Percentiles rank a stretch among this genome's conserved stretches.
Conservation (phyloP, 2,888 invertebrate species). For the Perizoma flavofasciatum region DNA sequence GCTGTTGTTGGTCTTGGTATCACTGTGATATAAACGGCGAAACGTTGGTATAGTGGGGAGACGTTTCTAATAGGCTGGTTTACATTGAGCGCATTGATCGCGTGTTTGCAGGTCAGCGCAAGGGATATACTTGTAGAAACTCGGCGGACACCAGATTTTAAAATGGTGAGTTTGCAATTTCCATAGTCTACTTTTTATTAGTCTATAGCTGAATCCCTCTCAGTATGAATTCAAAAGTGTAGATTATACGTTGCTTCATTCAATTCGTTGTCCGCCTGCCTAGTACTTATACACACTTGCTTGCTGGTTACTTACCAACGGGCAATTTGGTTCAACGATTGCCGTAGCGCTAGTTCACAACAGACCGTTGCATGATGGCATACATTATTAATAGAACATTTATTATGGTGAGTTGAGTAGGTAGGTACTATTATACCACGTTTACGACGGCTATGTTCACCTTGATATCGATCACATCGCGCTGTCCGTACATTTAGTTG, state of each 20-base stretch:
- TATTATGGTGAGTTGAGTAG: slow-evolving; percentile 48
- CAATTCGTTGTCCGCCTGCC: slow-evolving; percentile 26
- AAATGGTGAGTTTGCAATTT: slow-evolving; percentile 66
- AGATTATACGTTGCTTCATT: slow-evolving; percentile 20
- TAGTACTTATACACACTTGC: slow-evolving; percentile 3
- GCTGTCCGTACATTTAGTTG: slow-evolving; percentile 23
- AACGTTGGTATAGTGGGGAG: slow-evolving; percentile 53
- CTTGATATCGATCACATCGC: slow-evolving; percentile 66
- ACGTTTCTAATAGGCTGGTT: slow-evolving; percentile 62
- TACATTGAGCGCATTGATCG: slow-evolving; percentile 76
- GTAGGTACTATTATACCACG: slow-evolving; percentile 49
- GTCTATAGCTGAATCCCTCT: slow-evolving; percentile 36
- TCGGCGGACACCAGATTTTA: slow-evolving; percentile 76
- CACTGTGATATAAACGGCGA: slow-evolving; percentile 47
- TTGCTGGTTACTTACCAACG: slow-evolving; percentile 16
- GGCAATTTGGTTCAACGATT: slow-evolving; percentile 34
- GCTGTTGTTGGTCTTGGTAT: slow-evolving; percentile 27
- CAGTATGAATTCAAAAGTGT: too few relatives aligned
- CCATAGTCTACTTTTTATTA: slow-evolving; percentile 17
- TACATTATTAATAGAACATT: slow-evolving; percentile 65
- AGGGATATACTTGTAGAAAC: slow-evolving; percentile 80
- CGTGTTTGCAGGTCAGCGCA: slow-evolving; percentile 80
- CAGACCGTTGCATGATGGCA: slow-evolving; percentile 67
- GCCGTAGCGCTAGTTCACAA: slow-evolving; percentile 50
- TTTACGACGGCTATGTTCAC: slow-evolving; percentile 60